These are phyloP conservation scores for Megalopta genalis DNA, from an alignment of 1,140 invertebrate species.

Conservation along the genomic window DNA sequence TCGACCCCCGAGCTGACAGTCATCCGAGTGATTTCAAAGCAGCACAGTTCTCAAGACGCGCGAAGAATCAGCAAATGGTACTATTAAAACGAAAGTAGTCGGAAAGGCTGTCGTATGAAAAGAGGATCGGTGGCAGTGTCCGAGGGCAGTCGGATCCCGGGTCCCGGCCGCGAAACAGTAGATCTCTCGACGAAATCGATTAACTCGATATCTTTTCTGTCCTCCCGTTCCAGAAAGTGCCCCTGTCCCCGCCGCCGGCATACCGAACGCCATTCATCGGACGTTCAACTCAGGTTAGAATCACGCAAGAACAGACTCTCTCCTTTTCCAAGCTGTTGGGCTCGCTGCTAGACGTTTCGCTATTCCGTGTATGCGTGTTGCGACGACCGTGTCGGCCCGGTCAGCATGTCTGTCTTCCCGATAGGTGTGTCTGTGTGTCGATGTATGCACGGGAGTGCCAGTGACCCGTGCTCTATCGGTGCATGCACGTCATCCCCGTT, in stretches of 20 bases:
- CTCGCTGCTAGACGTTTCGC: conserved; percentile 52
- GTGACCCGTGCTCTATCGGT: conserved; percentile 31
- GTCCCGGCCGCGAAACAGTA: conserved; percentile 44
- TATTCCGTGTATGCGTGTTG: conserved; percentile 39
- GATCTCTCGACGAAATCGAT: conserved; percentile 64
- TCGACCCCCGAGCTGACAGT: too few species aligned
- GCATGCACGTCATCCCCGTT: conserved; percentile 38
- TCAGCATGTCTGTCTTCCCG: neutral
- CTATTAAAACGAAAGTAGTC: too few species aligned
- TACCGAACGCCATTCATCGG: conserved; percentile 73
- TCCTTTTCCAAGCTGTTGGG: conserved; percentile 66
- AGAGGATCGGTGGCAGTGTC: neutral
- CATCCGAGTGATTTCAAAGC: too few species aligned
- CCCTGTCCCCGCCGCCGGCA: conserved; percentile 73
- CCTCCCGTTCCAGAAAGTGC: conserved; percentile 73
- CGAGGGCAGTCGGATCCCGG: conserved; percentile 18
- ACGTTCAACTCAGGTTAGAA: conserved; percentile 77
- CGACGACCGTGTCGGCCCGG: neutral
- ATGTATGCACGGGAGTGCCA: neutral
- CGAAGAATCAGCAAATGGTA: too few species aligned
- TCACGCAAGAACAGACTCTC: conserved; percentile 63
- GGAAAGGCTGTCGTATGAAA: too few species aligned
- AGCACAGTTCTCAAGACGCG: too few species aligned
- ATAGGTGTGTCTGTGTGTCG: too few species aligned
- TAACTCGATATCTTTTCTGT: conserved; percentile 72